These are phyloP conservation scores for Melinaea menophilus DNA, from an alignment of 2,888 invertebrate species.

Conservation along the genomic window DNA sequence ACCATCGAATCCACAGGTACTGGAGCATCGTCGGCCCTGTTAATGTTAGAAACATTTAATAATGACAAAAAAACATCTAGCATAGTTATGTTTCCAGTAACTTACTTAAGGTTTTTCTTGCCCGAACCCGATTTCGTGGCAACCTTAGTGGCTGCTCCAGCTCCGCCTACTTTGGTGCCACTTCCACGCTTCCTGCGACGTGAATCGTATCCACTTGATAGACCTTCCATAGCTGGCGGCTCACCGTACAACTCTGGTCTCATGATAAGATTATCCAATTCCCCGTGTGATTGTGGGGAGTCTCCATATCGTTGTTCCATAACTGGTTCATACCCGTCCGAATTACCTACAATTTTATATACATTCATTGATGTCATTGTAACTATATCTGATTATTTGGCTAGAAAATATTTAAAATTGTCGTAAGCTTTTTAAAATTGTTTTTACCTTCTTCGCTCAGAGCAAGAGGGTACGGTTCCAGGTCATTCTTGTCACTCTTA, in stretches of 20 bases:
- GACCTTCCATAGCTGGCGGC: conserved; percentile 72
- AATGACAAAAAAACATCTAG: not conserved
- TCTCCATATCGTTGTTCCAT: conserved; percentile 62
- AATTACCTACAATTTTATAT: conserved; percentile 53
- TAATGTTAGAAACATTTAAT: conserved; percentile 23
- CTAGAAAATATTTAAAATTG: not conserved
- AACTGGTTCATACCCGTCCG: conserved; percentile 64
- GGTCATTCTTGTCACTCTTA: conserved; percentile 76
- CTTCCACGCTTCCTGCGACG: conserved; percentile 69
- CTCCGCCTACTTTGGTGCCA: conserved; percentile 69
- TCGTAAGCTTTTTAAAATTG: not conserved
- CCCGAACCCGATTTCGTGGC: conserved; percentile 69
- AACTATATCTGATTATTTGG: not conserved
- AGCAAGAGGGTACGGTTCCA: conserved; percentile 74
- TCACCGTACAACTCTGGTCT: conserved; percentile 80
- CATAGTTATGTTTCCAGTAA: not conserved
- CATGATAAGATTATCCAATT: conserved; percentile 79
- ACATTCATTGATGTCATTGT: not conserved
- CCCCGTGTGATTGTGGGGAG: conserved; percentile 58
- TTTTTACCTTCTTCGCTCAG: conserved; percentile 72
- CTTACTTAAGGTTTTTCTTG: conserved; percentile 72
- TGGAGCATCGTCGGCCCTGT: conserved; percentile 57
- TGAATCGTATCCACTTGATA: conserved; percentile 59
- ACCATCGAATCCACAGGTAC: conserved; percentile 57
- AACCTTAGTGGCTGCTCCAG: conserved; percentile 71